Evolutionary conservation across 1,140 invertebrate genomes (phyloP).

Genomic region (Gryon sp.): DNA sequence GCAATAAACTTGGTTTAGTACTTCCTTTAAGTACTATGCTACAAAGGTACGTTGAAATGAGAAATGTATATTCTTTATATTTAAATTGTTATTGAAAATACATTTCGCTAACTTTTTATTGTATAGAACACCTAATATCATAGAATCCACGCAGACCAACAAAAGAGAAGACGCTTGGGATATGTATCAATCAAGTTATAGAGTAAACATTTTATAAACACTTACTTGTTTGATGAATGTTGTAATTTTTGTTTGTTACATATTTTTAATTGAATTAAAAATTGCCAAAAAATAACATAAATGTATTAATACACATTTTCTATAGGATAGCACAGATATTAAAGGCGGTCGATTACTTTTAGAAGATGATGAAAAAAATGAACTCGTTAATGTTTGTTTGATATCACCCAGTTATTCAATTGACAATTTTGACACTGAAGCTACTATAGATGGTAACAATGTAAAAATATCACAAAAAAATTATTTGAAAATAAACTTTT

Average conservation of each 20-base stretch:
- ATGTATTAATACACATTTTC: no score
- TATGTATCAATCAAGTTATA: conserved; percentile 73
- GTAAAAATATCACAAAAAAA: no score
- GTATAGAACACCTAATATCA: background rate
- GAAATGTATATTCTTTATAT: no score
- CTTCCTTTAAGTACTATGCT: conserved; percentile 73
- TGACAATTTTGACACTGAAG: conserved; percentile 52
- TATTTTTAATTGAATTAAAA: no score
- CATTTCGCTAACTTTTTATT: background rate
- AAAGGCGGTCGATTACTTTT: background rate
- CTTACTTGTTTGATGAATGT: no score
- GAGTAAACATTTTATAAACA: no score
- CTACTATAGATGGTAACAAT: conserved; percentile 47
- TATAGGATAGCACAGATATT: no score
- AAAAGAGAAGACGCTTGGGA: conserved; percentile 66
- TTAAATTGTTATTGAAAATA: no score
- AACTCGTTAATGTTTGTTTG: conserved; percentile 36
- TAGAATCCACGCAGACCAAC: background rate
- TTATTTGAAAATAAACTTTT: conserved; percentile 2
- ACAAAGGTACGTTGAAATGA: no score
- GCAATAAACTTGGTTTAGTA: conserved; percentile 74
- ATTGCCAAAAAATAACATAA: conserved; percentile 1
- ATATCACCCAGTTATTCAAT: conserved; percentile 31
- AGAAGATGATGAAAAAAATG: conserved; percentile 16
- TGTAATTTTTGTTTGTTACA: no score